These are phyloP conservation scores for Ctenicera cuprea DNA, from an alignment of 2,888 invertebrate genomes.

Conservation along the genomic window DNA sequence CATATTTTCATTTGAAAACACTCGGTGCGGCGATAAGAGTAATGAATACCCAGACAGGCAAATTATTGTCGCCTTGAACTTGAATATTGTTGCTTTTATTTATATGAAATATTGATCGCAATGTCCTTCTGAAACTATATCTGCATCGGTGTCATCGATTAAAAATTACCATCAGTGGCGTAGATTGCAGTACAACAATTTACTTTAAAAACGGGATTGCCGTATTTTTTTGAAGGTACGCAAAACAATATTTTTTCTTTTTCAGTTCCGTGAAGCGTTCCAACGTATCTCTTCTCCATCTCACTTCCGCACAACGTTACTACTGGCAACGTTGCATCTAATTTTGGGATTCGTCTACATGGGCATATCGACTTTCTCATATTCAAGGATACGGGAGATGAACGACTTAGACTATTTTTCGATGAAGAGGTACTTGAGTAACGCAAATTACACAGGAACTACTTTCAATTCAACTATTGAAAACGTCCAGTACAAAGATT, in stretches of 20 bases:
- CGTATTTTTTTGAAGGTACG: too few relatives aligned
- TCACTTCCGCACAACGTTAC: conserved; percentile 78
- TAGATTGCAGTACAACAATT: too few relatives aligned
- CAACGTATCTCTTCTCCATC: conserved; percentile 80
- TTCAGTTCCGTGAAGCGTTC: conserved; percentile 83
- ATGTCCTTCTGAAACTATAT: background rate
- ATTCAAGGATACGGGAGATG: conserved; percentile 72
- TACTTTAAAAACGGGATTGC: too few relatives aligned
- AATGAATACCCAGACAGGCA: background rate
- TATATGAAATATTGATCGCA: conserved; percentile 11
- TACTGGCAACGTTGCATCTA: conserved; percentile 77
- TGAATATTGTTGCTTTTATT: conserved; percentile 9
- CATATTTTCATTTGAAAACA: background rate
- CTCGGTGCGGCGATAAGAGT: background rate
- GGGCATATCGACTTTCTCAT: conserved; percentile 76
- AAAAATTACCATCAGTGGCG: background rate
- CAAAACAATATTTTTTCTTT: too few relatives aligned
- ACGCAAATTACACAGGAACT: conserved; percentile 63
- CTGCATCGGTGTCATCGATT: conserved; percentile 2
- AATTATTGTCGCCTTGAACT: conserved; percentile 21
- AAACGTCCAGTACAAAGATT: conserved; percentile 78
- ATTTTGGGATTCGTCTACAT: conserved; percentile 74
- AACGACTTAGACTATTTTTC: conserved; percentile 69
- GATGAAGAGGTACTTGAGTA: conserved; percentile 61
- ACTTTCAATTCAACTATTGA: conserved; percentile 79